Conservation (phyloP, 2,888 invertebrate species). For the Drosophila paramelanica region DNA sequence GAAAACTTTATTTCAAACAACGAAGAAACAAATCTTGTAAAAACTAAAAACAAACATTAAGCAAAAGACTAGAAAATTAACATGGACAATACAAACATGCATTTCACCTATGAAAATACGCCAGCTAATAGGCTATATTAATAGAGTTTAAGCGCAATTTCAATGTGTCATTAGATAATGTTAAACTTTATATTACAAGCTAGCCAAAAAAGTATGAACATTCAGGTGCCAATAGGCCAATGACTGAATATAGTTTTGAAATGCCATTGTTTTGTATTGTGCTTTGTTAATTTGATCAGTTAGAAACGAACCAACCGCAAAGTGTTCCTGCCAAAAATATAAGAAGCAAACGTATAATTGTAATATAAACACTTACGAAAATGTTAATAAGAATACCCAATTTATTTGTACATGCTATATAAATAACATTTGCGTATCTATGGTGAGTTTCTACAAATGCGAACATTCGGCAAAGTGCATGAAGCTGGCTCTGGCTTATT, state of each 20-base stretch:
- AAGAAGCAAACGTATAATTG: slow-evolving; percentile 12
- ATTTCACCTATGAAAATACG: slow-evolving; percentile 30
- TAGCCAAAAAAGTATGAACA: slow-evolving; percentile 54
- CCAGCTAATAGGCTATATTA: slow-evolving; percentile 22
- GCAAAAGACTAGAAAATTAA: slow-evolving; percentile 48
- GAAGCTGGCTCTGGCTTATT: slow-evolving; percentile 6
- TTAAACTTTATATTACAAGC: slow-evolving; percentile 20
- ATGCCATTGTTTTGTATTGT: slow-evolving; percentile 37
- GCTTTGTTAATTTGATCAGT: slow-evolving; percentile 54
- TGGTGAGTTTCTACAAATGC: not conserved
- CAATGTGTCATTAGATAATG: slow-evolving; percentile 22
- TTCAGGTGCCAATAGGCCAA: slow-evolving; percentile 37
- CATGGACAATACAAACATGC: slow-evolving; percentile 53
- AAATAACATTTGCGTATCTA: not conserved
- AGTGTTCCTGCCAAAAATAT: slow-evolving; percentile 59
- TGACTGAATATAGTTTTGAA: slow-evolving; percentile 45
- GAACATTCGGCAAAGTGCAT: slow-evolving; percentile 7
- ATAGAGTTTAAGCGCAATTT: slow-evolving; percentile 33
- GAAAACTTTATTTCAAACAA: slow-evolving; percentile 36
- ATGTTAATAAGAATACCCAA: slow-evolving; percentile 25
- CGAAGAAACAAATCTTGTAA: slow-evolving; percentile 20
- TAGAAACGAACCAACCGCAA: slow-evolving; percentile 54
- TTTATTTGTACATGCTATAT: slow-evolving; percentile 21
- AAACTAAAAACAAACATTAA: slow-evolving; percentile 18
- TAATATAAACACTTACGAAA: slow-evolving; percentile 9